Percentiles rank a stretch among this genome's conserved stretches.
Conservation (phyloP, 30 jellyfish, hydroid and myxozoan species). For the Phacellophora camtschatica region DNA sequence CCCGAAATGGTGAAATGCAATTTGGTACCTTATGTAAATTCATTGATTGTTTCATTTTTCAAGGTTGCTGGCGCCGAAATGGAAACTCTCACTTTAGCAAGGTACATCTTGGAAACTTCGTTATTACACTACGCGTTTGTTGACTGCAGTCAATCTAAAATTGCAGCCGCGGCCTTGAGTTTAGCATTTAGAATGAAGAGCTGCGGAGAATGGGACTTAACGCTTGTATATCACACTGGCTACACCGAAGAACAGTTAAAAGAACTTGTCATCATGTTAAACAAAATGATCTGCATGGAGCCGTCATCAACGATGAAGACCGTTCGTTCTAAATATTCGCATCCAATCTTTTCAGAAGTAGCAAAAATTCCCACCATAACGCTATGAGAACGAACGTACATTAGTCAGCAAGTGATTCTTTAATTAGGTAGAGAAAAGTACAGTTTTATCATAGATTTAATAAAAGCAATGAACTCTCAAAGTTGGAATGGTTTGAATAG, state of each 20-base stretch:
- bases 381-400: conserved; percentile 4
- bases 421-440: background rate
- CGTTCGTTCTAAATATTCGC: conserved; percentile 79
- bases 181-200: conserved; percentile 82
- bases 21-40: no score
- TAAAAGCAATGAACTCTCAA: no score
- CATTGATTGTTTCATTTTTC: no score
- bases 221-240: conserved; percentile 84
- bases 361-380: conserved; percentile 77
- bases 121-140: conserved; percentile 78
- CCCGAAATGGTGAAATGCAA: no score
- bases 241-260: conserved; percentile 68
- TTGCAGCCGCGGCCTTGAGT: conserved; percentile 85
- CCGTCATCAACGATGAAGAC: conserved; percentile 69
- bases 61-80: conserved; percentile 86
- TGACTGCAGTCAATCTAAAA: conserved; percentile 67
- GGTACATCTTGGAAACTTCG: conserved; percentile 86
- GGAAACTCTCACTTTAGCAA: conserved; percentile 83
- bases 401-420: no score
- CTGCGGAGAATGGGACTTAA: conserved; percentile 76
- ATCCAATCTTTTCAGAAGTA: conserved; percentile 89
- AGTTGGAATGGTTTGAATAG: no score
- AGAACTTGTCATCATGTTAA: conserved; percentile 47
- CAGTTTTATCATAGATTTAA: no score
- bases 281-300: conserved; percentile 59